Evolutionary conservation across 92 coral and sea anemone species (phyloP), one percentile per base, ranked within the genome.

Genomic region (Nematostella vectensis): DNA sequence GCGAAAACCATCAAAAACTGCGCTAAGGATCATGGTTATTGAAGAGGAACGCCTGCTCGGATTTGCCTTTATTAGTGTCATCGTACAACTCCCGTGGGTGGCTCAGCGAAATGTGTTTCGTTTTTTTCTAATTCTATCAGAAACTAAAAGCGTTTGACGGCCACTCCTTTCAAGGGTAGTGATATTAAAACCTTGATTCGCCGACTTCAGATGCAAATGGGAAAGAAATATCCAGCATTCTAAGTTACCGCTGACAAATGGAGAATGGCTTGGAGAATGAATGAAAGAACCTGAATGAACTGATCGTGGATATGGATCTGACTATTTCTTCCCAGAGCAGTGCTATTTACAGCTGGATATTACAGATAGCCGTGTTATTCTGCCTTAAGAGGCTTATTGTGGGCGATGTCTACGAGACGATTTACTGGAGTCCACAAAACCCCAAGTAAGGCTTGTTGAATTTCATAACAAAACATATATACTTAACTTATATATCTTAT

Each of bases 391-490:
- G 40, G 8, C 19, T 37, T 50, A 39, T 51, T 12, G 22, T 12
- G 27, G 16, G 69, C 51, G 59, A 63, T 48, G 37, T 54, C 17
- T 56, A 66, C 20, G 48, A 66, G 15, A 48, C 72, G 2, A 27
- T 66, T 29, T 29, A 37, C 54, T 66, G 72, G 72, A 66, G 63
- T 25, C 63, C 63, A 28, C 44, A 26, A 1, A 66, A 66, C 28
- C 63, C 63, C 16, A 54, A 39, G 72, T 66, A 55, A 55, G 72
- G 6, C 40, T n/a, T n/a, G n/a, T n/a, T n/a, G n/a, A n/a, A n/a
- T n/a, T n/a, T n/a, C n/a, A n/a, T n/a, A n/a, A n/a, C n/a, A n/a
- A n/a, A n/a, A n/a, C n/a, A n/a, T n/a, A n/a, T n/a, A n/a, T n/a
- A n/a, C n/a, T n/a, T n/a, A n/a, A n/a, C n/a, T n/a, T n/a, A n/a